Evolutionary conservation across 2,113 vertebrate genomes (phyloP), one percentile per base, ranked within the genome.

Genomic region (Barbus barbus): DNA sequence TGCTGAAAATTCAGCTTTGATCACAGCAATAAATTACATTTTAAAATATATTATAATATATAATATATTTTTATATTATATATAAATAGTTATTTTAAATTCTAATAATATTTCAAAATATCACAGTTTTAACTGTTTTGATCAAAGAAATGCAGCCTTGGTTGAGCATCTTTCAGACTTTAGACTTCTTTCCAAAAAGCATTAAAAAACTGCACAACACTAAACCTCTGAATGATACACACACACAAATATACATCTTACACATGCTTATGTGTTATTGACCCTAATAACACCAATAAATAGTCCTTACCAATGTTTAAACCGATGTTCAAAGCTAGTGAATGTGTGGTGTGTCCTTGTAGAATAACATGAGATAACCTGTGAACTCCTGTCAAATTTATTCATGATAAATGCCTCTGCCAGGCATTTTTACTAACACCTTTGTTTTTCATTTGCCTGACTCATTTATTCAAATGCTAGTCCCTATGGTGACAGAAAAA

Each of bases 401-500:
- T 73, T 46, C 12, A 38, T 60, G 75, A 78, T 60, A 16, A 26
- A 78, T 60, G 20, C 3, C 7, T 46, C n/a, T 3, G 5, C 53
- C 22, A 2, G 12, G n/a, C 22, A 60, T 78, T 78, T 22, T 78
- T 56, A 77, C 9, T 33, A 56, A 56, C 74, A 56, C 28, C 31
- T 56, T 31, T 60, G 33, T 38, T 26, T 73, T 46, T 26, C 38
- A 46, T 38, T 73, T 46, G 38, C 38, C n/a, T 73, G 71, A 26
- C 38, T 44, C 71, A 73, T 73, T 73, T 73, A 73, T 73, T 73
- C 12, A 73, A 73, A 46, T 38, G 8, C 46, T 53, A 48, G 73
- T 76, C 26, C 24, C 73, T 76, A 53, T 76, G 48, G 73, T 53
- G 73, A 76, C 46, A 51, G 73, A 76, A 48, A 48, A 76, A 76